Percentiles rank a stretch among this genome's conserved stretches.
phyloP scores from a whole-genome alignment of 2,888 invertebrate species.

The Luperina testacea region DNA sequence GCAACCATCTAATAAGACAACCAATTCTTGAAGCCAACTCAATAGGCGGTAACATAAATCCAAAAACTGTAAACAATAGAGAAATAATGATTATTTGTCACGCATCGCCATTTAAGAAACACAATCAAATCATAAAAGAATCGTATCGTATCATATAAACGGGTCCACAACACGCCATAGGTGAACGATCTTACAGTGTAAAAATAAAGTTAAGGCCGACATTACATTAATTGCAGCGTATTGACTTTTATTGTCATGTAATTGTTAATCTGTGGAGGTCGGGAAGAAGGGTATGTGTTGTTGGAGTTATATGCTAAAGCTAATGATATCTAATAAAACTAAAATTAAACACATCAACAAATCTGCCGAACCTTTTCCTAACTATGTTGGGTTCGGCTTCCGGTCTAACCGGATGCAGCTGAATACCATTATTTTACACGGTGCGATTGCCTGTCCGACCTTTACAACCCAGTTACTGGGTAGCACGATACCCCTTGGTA shows the following conservation, averaged over 20 bases:
- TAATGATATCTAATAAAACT: too few species aligned
- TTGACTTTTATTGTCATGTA: conserved; percentile 50
- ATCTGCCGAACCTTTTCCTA: too few species aligned
- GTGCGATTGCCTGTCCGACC: too few species aligned
- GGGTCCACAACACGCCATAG: conserved; percentile 58
- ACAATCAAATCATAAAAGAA: conserved; percentile 54
- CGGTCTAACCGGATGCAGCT: too few species aligned
- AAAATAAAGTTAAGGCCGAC: conserved; percentile 81
- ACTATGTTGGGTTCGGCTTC: too few species aligned
- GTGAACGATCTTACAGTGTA: conserved; percentile 77
- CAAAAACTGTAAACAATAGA: conserved; percentile 51
- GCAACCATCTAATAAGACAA: not conserved
- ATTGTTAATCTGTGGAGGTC: conserved; percentile 48
- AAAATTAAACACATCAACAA: too few species aligned
- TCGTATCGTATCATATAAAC: conserved; percentile 63
- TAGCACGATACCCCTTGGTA: too few species aligned
- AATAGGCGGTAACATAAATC: conserved; percentile 31
- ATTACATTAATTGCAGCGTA: conserved; percentile 68
- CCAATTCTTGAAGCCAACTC: conserved; percentile 5
- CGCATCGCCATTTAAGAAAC: conserved; percentile 51
- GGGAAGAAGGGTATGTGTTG: conserved; percentile 14
- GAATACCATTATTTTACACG: too few species aligned
- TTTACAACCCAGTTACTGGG: too few species aligned
- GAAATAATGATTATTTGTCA: conserved; percentile 53
- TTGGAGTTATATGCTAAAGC: not conserved